These are phyloP conservation scores for Hartigia nigra DNA, from an alignment of 2,888 invertebrate species.

Conservation along the genomic window DNA sequence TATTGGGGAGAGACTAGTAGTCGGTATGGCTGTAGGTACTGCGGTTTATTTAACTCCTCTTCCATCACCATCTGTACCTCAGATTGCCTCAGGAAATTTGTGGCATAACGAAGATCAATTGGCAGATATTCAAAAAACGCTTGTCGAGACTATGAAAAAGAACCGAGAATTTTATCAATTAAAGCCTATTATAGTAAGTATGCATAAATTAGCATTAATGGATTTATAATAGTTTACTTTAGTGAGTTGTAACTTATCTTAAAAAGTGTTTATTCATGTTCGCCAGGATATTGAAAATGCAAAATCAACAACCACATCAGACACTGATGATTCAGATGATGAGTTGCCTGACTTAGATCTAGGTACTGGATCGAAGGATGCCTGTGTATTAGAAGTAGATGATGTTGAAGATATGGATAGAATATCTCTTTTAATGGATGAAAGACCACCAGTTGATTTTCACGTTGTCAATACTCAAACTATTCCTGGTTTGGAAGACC, in stretches of 20 bases:
- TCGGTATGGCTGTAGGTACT: constrained; percentile 90
- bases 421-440: constrained; percentile 79
- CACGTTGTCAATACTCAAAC: constrained; percentile 83
- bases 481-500: constrained; percentile 77
- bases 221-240: background rate
- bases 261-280: background rate
- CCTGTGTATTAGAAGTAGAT: constrained; percentile 84
- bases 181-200: constrained; percentile 52
- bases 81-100: constrained; percentile 75
- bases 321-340: constrained; percentile 77
- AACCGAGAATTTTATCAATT: constrained; percentile 79
- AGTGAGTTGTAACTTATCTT: background rate
- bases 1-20: constrained; percentile 88
- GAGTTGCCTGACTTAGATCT: constrained; percentile 76
- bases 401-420: constrained; percentile 86
- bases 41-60: constrained; percentile 83
- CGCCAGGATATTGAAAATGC: constrained; percentile 59
- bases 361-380: constrained; percentile 80
- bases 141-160: constrained; percentile 77
- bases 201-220: constrained; percentile 1
- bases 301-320: constrained; percentile 63
- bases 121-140: constrained; percentile 75
- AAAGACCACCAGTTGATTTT: constrained; percentile 79
- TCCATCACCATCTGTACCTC: constrained; percentile 80
- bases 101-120: constrained; percentile 75